Evolutionary conservation across 2,113 vertebrate genomes (phyloP).

Genomic region (Mola mola): DNA sequence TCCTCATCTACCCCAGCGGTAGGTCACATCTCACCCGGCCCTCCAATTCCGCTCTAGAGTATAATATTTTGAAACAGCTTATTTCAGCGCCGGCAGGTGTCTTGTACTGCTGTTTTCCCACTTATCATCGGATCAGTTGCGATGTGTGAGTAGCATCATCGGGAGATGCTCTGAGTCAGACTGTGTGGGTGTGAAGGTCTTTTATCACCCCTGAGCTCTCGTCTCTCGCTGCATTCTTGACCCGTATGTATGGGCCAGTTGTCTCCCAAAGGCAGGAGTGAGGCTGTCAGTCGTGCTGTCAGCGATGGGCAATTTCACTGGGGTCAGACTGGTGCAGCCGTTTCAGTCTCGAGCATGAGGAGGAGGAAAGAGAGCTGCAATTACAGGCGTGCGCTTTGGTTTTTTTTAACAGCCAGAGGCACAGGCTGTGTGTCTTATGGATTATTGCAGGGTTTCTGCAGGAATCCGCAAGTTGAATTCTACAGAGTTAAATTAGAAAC

Average conservation of each 20-base stretch:
- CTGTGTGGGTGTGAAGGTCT: constrained; percentile 44
- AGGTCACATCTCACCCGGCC: constrained; percentile 48
- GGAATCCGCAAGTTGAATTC: too few species aligned
- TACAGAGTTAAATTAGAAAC: too few species aligned
- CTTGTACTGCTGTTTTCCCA: constrained; percentile 3
- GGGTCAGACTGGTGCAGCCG: constrained; percentile 27
- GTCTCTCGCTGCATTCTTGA: constrained; percentile 35
- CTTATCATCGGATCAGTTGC: constrained; percentile 46
- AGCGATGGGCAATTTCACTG: constrained; percentile 49
- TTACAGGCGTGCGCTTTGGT: too few species aligned
- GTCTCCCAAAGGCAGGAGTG: constrained; percentile 54
- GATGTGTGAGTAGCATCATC: too few species aligned
- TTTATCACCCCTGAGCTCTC: background rate
- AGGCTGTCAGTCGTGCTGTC: constrained; percentile 53
- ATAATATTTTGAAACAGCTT: constrained; percentile 25
- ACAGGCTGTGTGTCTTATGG: too few species aligned
- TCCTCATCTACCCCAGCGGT: constrained; percentile 95
- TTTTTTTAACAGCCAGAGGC: too few species aligned
- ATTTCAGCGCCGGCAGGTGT: constrained; percentile 1
- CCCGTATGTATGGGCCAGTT: constrained; percentile 46
- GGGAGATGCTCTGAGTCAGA: too few species aligned
- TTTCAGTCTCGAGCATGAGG: constrained; percentile 28
- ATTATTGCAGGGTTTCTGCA: too few species aligned
- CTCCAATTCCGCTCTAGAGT: constrained; percentile 7
- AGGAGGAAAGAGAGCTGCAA: constrained; percentile 11